Conservation (phyloP, 2,888 invertebrate genomes). For the Pseudococcus jackbeardsleyi region DNA sequence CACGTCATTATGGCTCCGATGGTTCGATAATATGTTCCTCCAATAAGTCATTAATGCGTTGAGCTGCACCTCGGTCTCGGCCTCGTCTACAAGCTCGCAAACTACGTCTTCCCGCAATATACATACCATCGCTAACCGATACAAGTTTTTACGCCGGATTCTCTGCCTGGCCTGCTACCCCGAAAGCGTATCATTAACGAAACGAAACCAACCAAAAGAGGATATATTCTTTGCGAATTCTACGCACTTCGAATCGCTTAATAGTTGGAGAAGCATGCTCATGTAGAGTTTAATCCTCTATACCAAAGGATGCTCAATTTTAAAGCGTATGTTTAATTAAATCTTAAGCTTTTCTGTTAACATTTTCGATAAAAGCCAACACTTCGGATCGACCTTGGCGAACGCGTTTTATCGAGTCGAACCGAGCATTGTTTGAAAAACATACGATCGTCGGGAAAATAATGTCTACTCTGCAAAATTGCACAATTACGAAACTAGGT, state of each 20-base stretch:
- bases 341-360: background rate
- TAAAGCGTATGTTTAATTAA: slow-evolving; percentile 10
- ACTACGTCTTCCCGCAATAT: too few relatives aligned
- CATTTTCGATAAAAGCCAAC: slow-evolving; percentile 10
- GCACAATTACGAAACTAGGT: background rate
- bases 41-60: slow-evolving; percentile 26
- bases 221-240: background rate
- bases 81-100: background rate
- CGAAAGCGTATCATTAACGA: background rate
- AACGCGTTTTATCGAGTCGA: background rate
- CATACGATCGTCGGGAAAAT: background rate
- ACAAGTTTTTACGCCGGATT: too few relatives aligned
- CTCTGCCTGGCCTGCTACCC: too few relatives aligned
- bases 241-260: background rate
- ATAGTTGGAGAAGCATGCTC: background rate
- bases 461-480: background rate
- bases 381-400: background rate
- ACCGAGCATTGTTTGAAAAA: background rate
- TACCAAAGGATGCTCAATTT: background rate
- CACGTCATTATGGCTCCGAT: slow-evolving; percentile 36
- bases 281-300: background rate
- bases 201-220: background rate
- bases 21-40: slow-evolving; percentile 12
- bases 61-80: background rate
- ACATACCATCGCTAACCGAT: too few relatives aligned